These are phyloP conservation scores for Hofmannophila pseudospretella DNA, from an alignment of 2,888 invertebrate genomes.

Conservation along the genomic window DNA sequence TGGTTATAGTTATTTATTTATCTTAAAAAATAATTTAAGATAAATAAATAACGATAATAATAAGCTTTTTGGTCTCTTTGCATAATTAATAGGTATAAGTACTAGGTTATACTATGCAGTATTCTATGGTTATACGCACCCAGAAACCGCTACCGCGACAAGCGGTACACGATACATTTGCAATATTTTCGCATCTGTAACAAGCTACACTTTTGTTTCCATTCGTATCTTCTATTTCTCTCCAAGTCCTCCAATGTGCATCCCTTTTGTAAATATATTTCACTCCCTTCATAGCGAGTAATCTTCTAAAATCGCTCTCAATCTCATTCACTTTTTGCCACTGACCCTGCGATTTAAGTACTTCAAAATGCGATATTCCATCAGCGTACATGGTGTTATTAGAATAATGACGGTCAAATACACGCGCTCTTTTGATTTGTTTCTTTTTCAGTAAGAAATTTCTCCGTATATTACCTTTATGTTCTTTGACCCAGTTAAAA, in stretches of 20 bases:
- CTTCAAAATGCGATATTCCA: slow-evolving; percentile 31
- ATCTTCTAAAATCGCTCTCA: slow-evolving; percentile 35
- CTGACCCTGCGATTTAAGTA: slow-evolving; percentile 10
- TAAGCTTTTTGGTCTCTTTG: not conserved
- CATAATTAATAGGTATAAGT: not conserved
- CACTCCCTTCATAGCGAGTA: slow-evolving; percentile 40
- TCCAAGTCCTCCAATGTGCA: slow-evolving; percentile 60
- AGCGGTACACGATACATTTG: slow-evolving; percentile 24
- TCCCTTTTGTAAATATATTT: slow-evolving; percentile 46
- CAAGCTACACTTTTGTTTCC: slow-evolving; percentile 26
- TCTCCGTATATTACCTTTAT: slow-evolving; percentile 22
- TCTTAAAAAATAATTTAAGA: too few species aligned
- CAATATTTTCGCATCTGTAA: slow-evolving; percentile 38
- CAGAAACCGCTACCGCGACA: slow-evolving; percentile 38
- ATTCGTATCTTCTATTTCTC: slow-evolving; percentile 26
- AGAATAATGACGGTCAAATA: slow-evolving; percentile 14
- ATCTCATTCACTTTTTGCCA: slow-evolving; percentile 16
- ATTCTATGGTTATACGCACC: too few species aligned
- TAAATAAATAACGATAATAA: too few species aligned
- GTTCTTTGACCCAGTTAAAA: not conserved
- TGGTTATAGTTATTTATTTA: too few species aligned
- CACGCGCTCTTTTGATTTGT: slow-evolving; percentile 14
- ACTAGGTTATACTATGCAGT: too few species aligned
- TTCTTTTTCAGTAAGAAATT: slow-evolving; percentile 24
- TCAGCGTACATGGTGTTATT: slow-evolving; percentile 30